Conservation (phyloP, 1,140 invertebrate genomes). For the Patella vulgata region DNA sequence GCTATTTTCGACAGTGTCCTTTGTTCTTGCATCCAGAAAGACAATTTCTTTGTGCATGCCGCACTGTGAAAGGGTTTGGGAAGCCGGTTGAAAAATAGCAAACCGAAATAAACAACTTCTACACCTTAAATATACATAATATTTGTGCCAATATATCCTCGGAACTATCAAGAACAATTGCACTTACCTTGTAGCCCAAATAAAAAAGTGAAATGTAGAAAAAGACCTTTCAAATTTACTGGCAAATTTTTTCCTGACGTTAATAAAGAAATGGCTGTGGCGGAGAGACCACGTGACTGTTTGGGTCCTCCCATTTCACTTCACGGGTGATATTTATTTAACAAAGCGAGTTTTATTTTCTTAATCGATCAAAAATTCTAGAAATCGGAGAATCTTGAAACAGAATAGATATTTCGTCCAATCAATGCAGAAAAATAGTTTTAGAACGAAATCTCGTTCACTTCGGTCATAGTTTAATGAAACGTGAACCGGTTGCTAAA, state of each 20-base stretch:
- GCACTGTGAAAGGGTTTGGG: no score
- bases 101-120: no score
- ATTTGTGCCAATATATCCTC: background rate
- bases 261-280: background rate
- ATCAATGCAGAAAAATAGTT: constrained; percentile 48
- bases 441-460: constrained; percentile 42
- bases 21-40: background rate
- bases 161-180: background rate
- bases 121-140: background rate
- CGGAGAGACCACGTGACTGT: constrained; percentile 22
- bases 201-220: background rate
- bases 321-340: constrained; percentile 2
- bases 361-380: constrained; percentile 41
- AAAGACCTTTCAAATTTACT: constrained; percentile 6
- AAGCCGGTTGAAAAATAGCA: no score
- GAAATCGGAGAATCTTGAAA: constrained; percentile 57
- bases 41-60: background rate
- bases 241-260: background rate
- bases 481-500: no score
- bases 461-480: no score
- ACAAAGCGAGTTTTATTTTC: background rate
- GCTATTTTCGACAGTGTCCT: no score
- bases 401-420: constrained; percentile 32
- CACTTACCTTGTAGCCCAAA: background rate
- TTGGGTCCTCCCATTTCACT: constrained; percentile 14